phyloP scores from a whole-genome alignment of 2,797 vertebrate genomes.

The Helarctos malayanus region DNA sequence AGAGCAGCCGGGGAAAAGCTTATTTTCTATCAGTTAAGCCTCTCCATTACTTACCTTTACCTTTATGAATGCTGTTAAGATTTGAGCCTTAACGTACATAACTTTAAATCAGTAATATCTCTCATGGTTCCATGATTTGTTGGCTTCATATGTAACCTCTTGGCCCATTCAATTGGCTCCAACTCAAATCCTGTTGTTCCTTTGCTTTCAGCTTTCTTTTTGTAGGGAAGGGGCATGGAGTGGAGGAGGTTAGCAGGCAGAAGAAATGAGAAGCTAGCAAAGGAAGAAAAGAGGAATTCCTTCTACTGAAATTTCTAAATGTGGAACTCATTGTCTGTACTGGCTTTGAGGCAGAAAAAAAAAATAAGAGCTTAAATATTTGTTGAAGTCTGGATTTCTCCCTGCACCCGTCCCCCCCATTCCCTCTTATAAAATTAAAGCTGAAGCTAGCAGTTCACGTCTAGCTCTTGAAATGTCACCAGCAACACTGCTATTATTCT shows the following conservation, averaged over 20 bases:
- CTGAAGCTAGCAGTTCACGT: slow-evolving; percentile 76
- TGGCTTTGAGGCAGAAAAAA: slow-evolving; percentile 60
- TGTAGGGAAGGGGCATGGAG: slow-evolving; percentile 64
- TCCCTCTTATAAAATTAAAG: slow-evolving; percentile 76
- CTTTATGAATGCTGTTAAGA: slow-evolving; percentile 91
- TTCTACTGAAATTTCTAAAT: slow-evolving; percentile 77
- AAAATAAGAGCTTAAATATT: slow-evolving; percentile 71
- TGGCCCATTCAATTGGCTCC: slow-evolving; percentile 89
- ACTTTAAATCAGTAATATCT: slow-evolving; percentile 93
- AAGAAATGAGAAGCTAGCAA: slow-evolving; percentile 45
- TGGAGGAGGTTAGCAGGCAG: neutral
- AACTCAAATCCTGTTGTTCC: slow-evolving; percentile 88
- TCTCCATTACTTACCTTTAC: slow-evolving; percentile 90
- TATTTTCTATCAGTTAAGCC: slow-evolving; percentile 86
- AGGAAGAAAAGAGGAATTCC: slow-evolving; percentile 41
- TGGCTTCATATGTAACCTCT: slow-evolving; percentile 92
- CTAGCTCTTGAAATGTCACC: slow-evolving; percentile 61
- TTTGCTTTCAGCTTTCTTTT: slow-evolving; percentile 83
- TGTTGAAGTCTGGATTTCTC: slow-evolving; percentile 78
- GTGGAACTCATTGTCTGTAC: slow-evolving; percentile 83
- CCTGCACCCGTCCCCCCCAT: neutral
- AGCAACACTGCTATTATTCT: slow-evolving; percentile 45
- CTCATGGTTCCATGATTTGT: slow-evolving; percentile 90
- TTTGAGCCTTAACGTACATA: slow-evolving; percentile 90
- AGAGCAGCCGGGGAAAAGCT: slow-evolving; percentile 78